A percentile compares a stretch with the other conserved stretches of the same genome.
Evolutionary conservation across 64 coral and sea anemone genomes (phyloP).

Genomic region (Actinia tenebrosa): DNA sequence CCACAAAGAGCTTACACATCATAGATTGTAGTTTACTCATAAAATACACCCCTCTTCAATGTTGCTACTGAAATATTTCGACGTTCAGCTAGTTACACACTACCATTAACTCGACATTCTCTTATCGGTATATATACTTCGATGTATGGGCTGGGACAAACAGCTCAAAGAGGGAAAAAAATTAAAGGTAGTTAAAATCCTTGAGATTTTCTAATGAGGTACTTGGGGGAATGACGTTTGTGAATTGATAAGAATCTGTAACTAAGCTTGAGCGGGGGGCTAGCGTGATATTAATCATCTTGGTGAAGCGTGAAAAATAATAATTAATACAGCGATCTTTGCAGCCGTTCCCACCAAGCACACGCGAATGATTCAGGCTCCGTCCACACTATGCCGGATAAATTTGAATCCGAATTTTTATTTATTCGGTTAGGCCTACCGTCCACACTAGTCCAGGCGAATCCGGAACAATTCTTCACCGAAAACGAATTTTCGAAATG

Average conservation of each 20-base stretch:
- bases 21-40: not conserved
- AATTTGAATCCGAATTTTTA: no score
- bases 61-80: no score
- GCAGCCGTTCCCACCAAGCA: no score
- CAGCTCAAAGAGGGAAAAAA: not conserved
- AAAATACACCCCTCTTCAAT: no score
- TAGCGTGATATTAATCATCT: not conserved
- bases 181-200: not conserved
- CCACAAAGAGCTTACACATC: not conserved
- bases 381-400: no score
- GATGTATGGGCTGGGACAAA: not conserved
- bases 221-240: not conserved
- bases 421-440: no score
- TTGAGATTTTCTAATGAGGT: not conserved
- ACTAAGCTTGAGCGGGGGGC: not conserved
- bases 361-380: no score
- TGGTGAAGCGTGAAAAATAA: not conserved
- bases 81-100: not conserved
- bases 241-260: not conserved
- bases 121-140: not conserved
- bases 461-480: no score
- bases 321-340: not conserved
- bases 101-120: not conserved
- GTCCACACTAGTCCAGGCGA: no score
- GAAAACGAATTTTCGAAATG: no score